Conservation (phyloP, 2,113 vertebrate species). For the Thymallus thymallus region DNA sequence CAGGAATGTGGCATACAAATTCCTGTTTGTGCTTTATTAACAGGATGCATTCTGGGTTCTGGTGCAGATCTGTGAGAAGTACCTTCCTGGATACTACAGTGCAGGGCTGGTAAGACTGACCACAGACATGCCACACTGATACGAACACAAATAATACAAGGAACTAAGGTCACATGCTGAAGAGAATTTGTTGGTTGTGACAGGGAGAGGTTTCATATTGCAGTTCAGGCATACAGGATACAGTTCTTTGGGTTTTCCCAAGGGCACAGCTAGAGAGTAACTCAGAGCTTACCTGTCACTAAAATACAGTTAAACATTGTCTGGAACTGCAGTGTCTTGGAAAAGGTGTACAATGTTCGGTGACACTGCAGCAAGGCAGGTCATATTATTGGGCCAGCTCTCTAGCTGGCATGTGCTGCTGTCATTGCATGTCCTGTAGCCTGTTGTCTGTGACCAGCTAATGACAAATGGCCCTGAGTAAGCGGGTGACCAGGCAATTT, state of each 20-base stretch:
- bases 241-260: too few species aligned
- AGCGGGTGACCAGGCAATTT: slow-evolving; percentile 26
- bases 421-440: not conserved
- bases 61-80: slow-evolving; percentile 83
- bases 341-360: slow-evolving; percentile 14
- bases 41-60: slow-evolving; percentile 82
- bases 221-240: not conserved
- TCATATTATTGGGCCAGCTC: not conserved
- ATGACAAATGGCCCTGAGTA: slow-evolving; percentile 17
- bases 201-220: not conserved
- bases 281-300: not conserved
- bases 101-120: slow-evolving; percentile 71
- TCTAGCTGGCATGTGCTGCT: not conserved
- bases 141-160: slow-evolving; percentile 8
- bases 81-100: slow-evolving; percentile 83
- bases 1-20: not conserved
- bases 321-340: not conserved
- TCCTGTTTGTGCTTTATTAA: not conserved
- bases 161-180: not conserved
- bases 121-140: not conserved
- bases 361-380: not conserved
- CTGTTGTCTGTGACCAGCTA: not conserved
- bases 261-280: too few species aligned
- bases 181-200: slow-evolving; percentile 11
- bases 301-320: not conserved